Percentiles rank a stretch among this genome's conserved stretches.
Conservation (phyloP, 2,888 invertebrate species). For the Apotomis turbidana region DNA sequence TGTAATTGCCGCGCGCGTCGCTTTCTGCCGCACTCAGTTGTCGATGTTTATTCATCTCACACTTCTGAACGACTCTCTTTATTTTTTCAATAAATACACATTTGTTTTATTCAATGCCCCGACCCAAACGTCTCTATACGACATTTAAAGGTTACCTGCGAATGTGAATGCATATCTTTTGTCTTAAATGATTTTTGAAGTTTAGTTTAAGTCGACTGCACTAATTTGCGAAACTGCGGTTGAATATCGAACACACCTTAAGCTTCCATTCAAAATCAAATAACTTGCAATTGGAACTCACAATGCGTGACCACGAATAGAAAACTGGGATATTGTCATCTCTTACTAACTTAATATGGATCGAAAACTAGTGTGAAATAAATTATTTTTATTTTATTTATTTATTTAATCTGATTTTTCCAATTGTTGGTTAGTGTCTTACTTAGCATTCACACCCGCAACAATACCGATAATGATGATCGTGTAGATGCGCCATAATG, state of each 20-base stretch:
- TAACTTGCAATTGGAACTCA: no score
- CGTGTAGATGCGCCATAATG: slow-evolving; percentile 2
- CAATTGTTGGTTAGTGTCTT: background rate
- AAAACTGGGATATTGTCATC: no score
- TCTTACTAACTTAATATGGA: no score
- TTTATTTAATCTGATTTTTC: no score
- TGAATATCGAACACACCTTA: no score
- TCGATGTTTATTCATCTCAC: slow-evolving; percentile 70
- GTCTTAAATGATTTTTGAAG: background rate
- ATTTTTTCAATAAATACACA: slow-evolving; percentile 55
- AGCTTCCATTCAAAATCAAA: no score
- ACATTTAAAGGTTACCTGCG: background rate
- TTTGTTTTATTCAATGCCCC: slow-evolving; percentile 48
- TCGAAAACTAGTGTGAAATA: no score
- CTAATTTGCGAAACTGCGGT: background rate
- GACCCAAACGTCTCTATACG: slow-evolving; percentile 39
- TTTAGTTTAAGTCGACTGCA: background rate
- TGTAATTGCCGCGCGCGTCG: slow-evolving; percentile 16
- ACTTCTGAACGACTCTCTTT: slow-evolving; percentile 61
- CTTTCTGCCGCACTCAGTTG: slow-evolving; percentile 57
- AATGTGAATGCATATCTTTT: background rate
- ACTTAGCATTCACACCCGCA: background rate
- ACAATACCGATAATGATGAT: background rate
- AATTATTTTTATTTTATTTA: no score
- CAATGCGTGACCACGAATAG: no score